A percentile compares a stretch with the other conserved stretches of the same genome.
Conservation (phyloP, 2,797 vertebrate species). For the Cyprinella venusta region DNA sequence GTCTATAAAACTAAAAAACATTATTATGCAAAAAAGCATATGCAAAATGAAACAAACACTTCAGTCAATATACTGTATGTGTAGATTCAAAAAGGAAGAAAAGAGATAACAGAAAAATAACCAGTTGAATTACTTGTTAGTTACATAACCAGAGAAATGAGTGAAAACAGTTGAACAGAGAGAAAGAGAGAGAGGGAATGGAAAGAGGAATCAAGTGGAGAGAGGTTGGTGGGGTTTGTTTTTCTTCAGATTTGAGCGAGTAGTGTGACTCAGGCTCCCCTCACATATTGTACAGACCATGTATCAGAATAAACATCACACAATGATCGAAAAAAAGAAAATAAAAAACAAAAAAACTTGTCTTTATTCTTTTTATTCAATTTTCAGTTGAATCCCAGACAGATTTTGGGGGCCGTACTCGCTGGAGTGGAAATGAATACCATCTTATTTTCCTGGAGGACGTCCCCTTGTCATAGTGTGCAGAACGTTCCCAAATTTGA, state of each 20-base stretch:
- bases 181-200: conserved; percentile 53
- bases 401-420: conserved; percentile 10
- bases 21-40: neutral
- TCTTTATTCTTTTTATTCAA: neutral
- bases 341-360: neutral
- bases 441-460: conserved; percentile 64
- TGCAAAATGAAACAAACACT: neutral
- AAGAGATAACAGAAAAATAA: neutral
- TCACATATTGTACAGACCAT: conserved; percentile 63
- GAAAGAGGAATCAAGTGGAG: conserved; percentile 55
- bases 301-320: conserved; percentile 65
- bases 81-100: neutral
- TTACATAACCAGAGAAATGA: conserved; percentile 49
- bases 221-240: conserved; percentile 17
- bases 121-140: conserved; percentile 8
- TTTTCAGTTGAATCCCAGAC: conserved; percentile 26
- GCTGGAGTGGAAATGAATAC: conserved; percentile 62
- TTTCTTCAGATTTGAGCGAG: conserved; percentile 50
- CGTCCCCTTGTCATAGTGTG: conserved; percentile 41
- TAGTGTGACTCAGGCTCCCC: conserved; percentile 65
- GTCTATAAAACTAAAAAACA: neutral
- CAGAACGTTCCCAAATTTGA: conserved; percentile 39
- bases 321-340: conserved; percentile 21
- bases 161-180: conserved; percentile 25
- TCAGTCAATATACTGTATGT: neutral